Evolutionary conservation across 2,113 vertebrate genomes (phyloP).

Genomic region (Stegostoma tigrinum): DNA sequence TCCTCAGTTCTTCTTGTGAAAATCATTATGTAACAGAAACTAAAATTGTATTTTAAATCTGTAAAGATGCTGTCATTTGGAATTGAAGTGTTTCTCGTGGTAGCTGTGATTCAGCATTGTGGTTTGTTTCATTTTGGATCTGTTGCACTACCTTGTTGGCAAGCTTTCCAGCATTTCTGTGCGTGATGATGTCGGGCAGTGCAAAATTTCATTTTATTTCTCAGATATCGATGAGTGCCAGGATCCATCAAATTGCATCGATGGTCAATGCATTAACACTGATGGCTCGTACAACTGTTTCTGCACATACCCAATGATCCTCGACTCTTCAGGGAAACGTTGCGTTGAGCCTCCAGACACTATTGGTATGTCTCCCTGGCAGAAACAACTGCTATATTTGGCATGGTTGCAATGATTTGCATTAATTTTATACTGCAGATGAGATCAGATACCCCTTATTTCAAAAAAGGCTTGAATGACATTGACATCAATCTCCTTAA

Average conservation of each 20-base stretch:
- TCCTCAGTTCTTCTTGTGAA: neutral
- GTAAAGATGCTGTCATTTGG: neutral
- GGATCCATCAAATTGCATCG: conserved; percentile 28
- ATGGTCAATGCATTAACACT: conserved; percentile 34
- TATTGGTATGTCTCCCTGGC: neutral
- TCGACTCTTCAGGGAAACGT: conserved; percentile 36
- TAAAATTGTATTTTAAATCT: neutral
- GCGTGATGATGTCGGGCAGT: neutral
- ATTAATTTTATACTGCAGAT: neutral
- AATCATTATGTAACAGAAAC: too few species aligned
- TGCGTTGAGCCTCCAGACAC: conserved; percentile 6
- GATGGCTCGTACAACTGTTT: conserved; percentile 39
- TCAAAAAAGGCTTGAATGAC: neutral
- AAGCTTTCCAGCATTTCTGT: too few species aligned
- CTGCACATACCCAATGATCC: conserved; percentile 30
- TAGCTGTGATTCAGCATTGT: neutral
- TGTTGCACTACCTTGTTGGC: neutral
- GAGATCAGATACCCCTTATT: neutral
- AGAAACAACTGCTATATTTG: neutral
- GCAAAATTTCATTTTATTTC: neutral
- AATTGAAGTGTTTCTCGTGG: neutral
- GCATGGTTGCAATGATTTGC: neutral
- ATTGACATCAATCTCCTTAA: neutral
- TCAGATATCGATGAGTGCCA: conserved; percentile 38
- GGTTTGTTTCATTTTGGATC: neutral